Conservation (phyloP, 1,140 invertebrate species). For the Holotrichia oblita region DNA sequence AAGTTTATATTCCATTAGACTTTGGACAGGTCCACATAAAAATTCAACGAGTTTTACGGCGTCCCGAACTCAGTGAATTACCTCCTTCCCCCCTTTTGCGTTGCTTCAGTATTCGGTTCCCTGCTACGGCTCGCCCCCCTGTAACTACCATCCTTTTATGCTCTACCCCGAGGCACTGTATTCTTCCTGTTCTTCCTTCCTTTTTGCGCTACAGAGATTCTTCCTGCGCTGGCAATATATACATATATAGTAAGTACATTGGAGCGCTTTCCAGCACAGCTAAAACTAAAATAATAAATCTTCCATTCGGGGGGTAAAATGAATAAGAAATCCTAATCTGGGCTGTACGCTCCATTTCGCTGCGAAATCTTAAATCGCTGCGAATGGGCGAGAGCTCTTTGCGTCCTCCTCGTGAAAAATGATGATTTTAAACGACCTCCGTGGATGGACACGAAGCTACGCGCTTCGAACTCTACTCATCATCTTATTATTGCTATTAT, state of each 20-base stretch:
- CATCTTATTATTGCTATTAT: conserved; percentile 24
- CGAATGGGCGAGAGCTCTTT: no score
- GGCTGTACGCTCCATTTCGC: conserved; percentile 22
- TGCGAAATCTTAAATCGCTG: conserved; percentile 13
- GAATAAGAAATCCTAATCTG: conserved; percentile 35
- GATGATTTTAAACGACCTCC: not conserved
- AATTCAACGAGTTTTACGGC: conserved; percentile 25
- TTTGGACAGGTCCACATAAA: conserved; percentile 31
- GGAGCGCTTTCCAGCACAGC: not conserved
- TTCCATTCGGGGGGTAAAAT: conserved; percentile 8
- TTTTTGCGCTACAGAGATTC: not conserved
- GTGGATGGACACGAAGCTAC: conserved; percentile 1
- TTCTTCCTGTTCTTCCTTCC: conserved; percentile 4
- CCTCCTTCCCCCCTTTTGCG: not conserved
- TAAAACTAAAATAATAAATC: conserved; percentile 35
- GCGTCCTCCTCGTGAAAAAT: not conserved
- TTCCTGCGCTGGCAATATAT: not conserved
- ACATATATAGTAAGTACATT: not conserved
- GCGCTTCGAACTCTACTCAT: not conserved
- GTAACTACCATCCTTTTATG: conserved; percentile 11
- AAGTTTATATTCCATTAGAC: conserved; percentile 34
- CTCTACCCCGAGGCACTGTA: not conserved
- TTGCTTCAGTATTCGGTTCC: not conserved
- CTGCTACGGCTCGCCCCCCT: not conserved
- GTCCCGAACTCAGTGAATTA: conserved; percentile 16